Evolutionary conservation across 2,888 invertebrate species (phyloP), one percentile per base, ranked within the genome.

Genomic region (Perithous albicinctus): DNA sequence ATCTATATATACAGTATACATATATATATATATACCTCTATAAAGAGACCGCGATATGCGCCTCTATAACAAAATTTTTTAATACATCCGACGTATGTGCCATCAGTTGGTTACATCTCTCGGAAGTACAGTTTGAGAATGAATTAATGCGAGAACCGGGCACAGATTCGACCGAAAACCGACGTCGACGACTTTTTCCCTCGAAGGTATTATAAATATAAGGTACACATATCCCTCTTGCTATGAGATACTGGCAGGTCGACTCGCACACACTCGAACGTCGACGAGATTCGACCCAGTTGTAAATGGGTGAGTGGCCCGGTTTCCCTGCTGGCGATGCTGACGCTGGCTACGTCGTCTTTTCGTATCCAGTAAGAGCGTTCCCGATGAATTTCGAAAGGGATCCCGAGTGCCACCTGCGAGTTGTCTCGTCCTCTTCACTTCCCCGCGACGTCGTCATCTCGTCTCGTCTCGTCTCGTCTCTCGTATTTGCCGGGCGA

Each of bases 221-320:
- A 67, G 38, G 46, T 70, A 54, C 41, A 61, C 43, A 51, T 69
- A 76, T 79, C 43, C 15, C 32, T 64, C 35, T n/a, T 35, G 7
- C 69, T 32, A 74, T 29, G 56, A 26, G 46, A 66, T 46, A 29
- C 46, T 29, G 73, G 64, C 72, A 64, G 61, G 26, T 80, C 70
- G 56, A 51, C 26, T 79, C 78, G 72, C 69, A 54, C 69, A 54
- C 66, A 20, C 20, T 46, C 56, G 56, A 73, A 56, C 63, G 32
- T 35, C 67, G 63, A 82, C 48, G 82, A 73, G 70, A 77, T 83
- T 87, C 86, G 91, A 91, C 92, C 92, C 89, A 91, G 90, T 91
- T 92, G 87, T 88, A 91, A 91, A 91, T 91, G 89, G 91, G 90
- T 90, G 89, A 91, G 85, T 87, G 91, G 88, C 90, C 91, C 87